Conservation (phyloP, 1,140 invertebrate genomes). For the Condylostylus longicornis region DNA sequence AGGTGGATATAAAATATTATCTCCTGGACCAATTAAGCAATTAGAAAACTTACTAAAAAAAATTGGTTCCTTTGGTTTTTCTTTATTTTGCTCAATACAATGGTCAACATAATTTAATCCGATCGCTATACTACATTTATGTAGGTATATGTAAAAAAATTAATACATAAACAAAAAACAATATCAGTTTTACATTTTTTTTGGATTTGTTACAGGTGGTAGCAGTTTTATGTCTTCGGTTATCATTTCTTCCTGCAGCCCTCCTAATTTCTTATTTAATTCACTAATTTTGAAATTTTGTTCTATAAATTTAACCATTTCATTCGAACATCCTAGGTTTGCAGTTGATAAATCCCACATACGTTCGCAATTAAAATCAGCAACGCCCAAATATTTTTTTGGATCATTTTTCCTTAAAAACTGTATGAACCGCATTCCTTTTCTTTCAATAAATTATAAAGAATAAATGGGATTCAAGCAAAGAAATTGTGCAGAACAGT, state of each 20-base stretch:
- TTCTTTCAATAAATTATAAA: too few relatives aligned
- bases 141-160: too few relatives aligned
- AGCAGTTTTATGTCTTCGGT: conserved; percentile 39
- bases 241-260: conserved; percentile 12
- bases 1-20: conserved; percentile 50
- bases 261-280: conserved; percentile 7
- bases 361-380: conserved; percentile 22
- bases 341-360: conserved; percentile 17
- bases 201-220: conserved; percentile 51
- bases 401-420: conserved; percentile 24
- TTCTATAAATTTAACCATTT: conserved; percentile 21
- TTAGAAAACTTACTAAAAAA: conserved; percentile 71
- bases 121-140: conserved; percentile 56
- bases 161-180: too few relatives aligned
- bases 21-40: conserved; percentile 58
- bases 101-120: conserved; percentile 68
- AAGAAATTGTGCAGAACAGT: too few relatives aligned
- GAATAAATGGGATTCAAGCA: too few relatives aligned
- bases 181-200: too few relatives aligned
- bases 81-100: conserved; percentile 57
- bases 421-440: conserved; percentile 32
- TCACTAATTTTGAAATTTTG: conserved; percentile 12
- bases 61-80: conserved; percentile 54
- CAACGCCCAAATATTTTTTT: conserved; percentile 19
- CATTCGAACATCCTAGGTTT: conserved; percentile 15